Evolutionary conservation across 2,113 vertebrate genomes (phyloP), one percentile per base, ranked within the genome.

Genomic region (Gavia stellata): DNA sequence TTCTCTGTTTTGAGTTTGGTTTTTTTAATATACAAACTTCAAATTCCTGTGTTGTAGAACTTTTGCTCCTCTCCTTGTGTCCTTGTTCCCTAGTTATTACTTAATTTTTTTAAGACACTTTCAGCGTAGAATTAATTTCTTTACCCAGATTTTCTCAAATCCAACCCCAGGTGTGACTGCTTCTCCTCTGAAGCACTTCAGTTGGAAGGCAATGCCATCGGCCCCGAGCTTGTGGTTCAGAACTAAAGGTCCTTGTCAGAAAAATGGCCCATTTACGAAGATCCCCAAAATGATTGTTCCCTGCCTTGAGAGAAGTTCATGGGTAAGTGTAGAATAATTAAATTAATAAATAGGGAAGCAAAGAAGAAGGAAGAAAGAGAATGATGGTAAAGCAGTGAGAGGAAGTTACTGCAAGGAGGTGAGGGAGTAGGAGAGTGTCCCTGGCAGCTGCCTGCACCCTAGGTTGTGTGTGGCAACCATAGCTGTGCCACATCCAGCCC

Each of bases 41-140:
- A 68, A 81, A 42, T 91, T 88, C 10, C 12, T 55, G 1, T 75
- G 17, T 40, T 71, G 11, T 28, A 75, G 20, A 68, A 74, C 18
- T 47, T 40, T 53, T 8, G 7, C 24, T 9, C 3, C 6, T n/a
- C 9, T 49, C 34, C 11, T 83, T 0, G 0, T 0, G 1, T 70
- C 19, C 38, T 47, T 50, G 34, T 81, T 72, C 59, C 15, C 29
- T 50, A 45, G 53, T 52, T 88, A 58, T 33, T 68, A 31, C 33
- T 62, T 31, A 17, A 36, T 36, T 84, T 75, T 75, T 72, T 67
- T 16, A 56, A 58, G 34, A 36, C 19, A 3, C 9, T 84, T 80
- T 33, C 25, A 61, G 17, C n/a, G 24, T 58, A 90, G 55, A 61
- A n/a, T 66, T 75, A 88, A n/a, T n/a, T 58, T 36, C 13, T 90